Evolutionary conservation across 30 jellyfish, hydroid and myxozoan genomes (phyloP).

Genomic region (Rhopilema esculentum): DNA sequence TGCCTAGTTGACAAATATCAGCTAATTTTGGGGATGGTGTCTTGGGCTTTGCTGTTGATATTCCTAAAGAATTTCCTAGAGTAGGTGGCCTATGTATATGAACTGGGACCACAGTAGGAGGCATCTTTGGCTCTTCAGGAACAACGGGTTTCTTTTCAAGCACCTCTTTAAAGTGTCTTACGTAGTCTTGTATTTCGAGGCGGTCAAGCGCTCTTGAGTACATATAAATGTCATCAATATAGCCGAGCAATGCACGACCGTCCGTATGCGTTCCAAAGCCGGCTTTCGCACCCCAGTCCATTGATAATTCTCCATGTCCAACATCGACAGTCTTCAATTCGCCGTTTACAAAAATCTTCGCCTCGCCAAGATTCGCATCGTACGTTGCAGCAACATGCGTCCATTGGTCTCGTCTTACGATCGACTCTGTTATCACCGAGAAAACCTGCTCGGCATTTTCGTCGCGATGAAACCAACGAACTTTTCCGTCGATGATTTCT

Average conservation of each 20-base stretch:
- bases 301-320: conserved; percentile 83
- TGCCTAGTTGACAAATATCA: conserved; percentile 79
- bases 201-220: conserved; percentile 79
- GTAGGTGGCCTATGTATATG: conserved; percentile 31
- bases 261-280: conserved; percentile 93
- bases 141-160: conserved; percentile 36
- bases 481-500: conserved; percentile 77
- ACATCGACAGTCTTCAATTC: conserved; percentile 80
- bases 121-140: background rate
- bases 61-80: conserved; percentile 2
- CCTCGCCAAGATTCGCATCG: conserved; percentile 92
- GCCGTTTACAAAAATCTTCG: conserved; percentile 90
- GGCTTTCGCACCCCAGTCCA: conserved; percentile 96
- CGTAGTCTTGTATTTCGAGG: conserved; percentile 78
- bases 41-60: conserved; percentile 58
- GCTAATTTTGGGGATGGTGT: conserved; percentile 56
- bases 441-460: conserved; percentile 75
- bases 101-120: conserved; percentile 22
- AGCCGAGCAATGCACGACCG: conserved; percentile 87
- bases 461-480: conserved; percentile 91
- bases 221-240: conserved; percentile 87
- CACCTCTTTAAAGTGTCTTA: conserved; percentile 73
- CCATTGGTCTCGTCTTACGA: conserved; percentile 75
- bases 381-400: conserved; percentile 86
- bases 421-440: conserved; percentile 77